These are phyloP conservation scores for Helogale parvula DNA, from an alignment of 2,113 vertebrate genomes.

Conservation along the genomic window DNA sequence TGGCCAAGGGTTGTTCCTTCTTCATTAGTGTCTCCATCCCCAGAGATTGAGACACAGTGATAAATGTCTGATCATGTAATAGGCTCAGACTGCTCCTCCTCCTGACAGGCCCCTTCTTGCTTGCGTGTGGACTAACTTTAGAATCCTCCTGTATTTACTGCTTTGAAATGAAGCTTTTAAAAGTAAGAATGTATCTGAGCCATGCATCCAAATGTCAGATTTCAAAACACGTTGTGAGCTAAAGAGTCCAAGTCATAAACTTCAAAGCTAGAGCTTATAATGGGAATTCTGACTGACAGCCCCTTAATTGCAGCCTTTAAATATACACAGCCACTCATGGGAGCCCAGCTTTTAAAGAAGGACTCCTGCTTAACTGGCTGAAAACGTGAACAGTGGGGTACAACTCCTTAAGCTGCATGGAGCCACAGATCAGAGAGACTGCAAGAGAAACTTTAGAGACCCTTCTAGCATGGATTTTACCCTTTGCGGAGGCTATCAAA, in stretches of 20 bases:
- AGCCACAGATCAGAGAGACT: conserved; percentile 30
- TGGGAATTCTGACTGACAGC: conserved; percentile 19
- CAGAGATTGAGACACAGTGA: background rate
- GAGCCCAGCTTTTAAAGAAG: background rate
- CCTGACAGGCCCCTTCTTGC: background rate
- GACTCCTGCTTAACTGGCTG: background rate
- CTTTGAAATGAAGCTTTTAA: background rate
- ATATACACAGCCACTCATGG: background rate
- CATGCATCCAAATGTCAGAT: conserved; percentile 41
- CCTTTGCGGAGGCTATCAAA: background rate
- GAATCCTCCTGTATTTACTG: background rate
- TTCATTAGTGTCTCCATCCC: background rate
- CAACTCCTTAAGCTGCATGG: conserved; percentile 20
- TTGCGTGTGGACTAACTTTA: background rate
- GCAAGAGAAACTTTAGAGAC: background rate
- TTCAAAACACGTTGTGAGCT: conserved; percentile 38
- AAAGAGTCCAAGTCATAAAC: background rate
- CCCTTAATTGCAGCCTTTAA: conserved; percentile 54
- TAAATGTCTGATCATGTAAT: background rate
- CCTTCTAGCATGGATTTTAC: background rate
- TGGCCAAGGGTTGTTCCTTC: background rate
- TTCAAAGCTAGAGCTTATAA: conserved; percentile 37
- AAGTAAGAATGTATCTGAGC: background rate
- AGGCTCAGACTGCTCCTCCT: background rate
- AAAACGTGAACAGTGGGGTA: background rate